Conservation (phyloP, 2,888 invertebrate genomes). For the Agrotis clavis region DNA sequence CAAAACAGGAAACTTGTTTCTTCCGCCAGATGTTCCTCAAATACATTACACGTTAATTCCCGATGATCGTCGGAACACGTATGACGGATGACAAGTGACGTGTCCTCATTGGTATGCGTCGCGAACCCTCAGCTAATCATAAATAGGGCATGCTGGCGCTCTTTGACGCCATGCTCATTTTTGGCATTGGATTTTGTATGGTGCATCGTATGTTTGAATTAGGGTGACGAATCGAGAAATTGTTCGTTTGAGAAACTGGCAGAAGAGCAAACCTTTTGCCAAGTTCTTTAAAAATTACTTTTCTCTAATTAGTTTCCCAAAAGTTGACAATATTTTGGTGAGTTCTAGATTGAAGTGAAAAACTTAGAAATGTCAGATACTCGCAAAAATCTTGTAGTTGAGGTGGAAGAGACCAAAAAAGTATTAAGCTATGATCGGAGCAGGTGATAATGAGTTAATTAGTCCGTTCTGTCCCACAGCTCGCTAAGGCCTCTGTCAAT, state of each 20-base stretch:
- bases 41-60: conserved; percentile 66
- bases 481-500: no score
- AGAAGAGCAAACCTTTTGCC: no score
- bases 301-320: no score
- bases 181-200: conserved; percentile 37
- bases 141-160: conserved; percentile 73
- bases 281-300: no score
- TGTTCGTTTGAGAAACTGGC: neutral
- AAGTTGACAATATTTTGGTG: neutral
- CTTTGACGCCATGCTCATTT: conserved; percentile 64
- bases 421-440: no score
- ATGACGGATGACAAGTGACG: conserved; percentile 76
- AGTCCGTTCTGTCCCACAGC: no score
- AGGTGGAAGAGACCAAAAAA: no score
- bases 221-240: conserved; percentile 22
- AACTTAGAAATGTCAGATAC: no score
- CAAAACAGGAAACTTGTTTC: conserved; percentile 23
- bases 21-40: conserved; percentile 45
- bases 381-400: no score
- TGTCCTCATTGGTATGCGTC: conserved; percentile 79
- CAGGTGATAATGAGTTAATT: no score
- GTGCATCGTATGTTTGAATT: conserved; percentile 44
- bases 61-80: conserved; percentile 70
- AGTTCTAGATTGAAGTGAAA: neutral
- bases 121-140: conserved; percentile 76